Percentiles rank a stretch among this genome's conserved stretches.
These are phyloP conservation scores for Ornithoptera alexandrae DNA, from an alignment of 2,888 invertebrate genomes.

Conservation along the genomic window DNA sequence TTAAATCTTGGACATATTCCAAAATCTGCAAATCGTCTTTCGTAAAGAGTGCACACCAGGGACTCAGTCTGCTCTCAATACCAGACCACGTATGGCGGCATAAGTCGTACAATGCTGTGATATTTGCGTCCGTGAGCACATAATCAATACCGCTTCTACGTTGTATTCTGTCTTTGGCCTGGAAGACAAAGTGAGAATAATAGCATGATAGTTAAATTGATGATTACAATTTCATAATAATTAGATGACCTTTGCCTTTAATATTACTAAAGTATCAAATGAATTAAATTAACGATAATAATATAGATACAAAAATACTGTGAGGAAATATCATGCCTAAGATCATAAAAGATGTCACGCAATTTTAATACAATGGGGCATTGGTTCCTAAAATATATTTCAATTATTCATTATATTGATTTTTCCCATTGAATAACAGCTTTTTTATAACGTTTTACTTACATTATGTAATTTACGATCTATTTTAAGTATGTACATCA, in stretches of 20 bases:
- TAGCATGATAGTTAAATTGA: not conserved
- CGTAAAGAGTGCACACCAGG: conserved; percentile 89
- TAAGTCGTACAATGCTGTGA: conserved; percentile 86
- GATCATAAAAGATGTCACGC: too few relatives aligned
- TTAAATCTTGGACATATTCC: conserved; percentile 88
- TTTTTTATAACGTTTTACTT: too few relatives aligned
- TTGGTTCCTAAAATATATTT: too few relatives aligned
- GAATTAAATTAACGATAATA: not conserved
- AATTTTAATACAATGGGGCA: too few relatives aligned
- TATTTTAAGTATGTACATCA: too few relatives aligned
- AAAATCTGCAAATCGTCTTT: conserved; percentile 84
- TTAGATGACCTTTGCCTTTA: not conserved
- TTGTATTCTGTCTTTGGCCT: conserved; percentile 74
- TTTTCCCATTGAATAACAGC: too few relatives aligned
- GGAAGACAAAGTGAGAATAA: conserved; percentile 30
- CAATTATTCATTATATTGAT: too few relatives aligned
- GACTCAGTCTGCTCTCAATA: conserved; percentile 68
- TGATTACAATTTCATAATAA: not conserved
- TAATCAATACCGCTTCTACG: conserved; percentile 73
- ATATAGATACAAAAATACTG: too few relatives aligned
- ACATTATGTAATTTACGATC: too few relatives aligned
- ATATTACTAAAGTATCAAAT: not conserved
- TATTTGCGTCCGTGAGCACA: conserved; percentile 57
- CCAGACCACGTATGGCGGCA: conserved; percentile 88
- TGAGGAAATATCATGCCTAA: too few relatives aligned